Conservation (phyloP, 2,797 vertebrate genomes). For the Clarias pachynema region DNA sequence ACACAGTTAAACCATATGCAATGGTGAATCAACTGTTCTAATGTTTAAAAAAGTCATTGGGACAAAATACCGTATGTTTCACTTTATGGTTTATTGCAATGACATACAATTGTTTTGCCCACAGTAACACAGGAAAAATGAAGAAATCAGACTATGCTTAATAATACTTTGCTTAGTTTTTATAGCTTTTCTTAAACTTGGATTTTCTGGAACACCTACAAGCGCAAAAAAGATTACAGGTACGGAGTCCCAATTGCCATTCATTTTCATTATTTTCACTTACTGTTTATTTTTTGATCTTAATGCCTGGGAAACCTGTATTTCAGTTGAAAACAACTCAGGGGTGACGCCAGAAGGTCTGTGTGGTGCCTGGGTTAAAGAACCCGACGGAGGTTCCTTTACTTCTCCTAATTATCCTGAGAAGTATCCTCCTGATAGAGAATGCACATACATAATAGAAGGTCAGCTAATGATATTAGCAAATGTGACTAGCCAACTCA, state of each 20-base stretch:
- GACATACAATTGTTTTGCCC: not conserved
- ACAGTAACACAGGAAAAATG: not conserved
- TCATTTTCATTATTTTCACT: not conserved
- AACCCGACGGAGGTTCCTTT: conserved; percentile 90
- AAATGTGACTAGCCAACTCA: not conserved
- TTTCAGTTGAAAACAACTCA: conserved; percentile 87
- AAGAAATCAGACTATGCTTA: not conserved
- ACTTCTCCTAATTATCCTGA: conserved; percentile 97
- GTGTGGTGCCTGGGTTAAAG: conserved; percentile 94
- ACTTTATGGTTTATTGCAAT: not conserved
- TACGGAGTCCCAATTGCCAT: conserved; percentile 59
- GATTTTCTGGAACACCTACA: conserved; percentile 75
- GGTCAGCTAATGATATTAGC: conserved; percentile 69
- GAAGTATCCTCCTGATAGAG: conserved; percentile 94
- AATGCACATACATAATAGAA: conserved; percentile 98
- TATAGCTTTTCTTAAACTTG: conserved; percentile 86
- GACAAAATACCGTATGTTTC: not conserved
- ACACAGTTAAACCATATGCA: too few relatives aligned
- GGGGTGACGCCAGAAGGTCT: conserved; percentile 88
- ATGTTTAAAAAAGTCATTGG: not conserved
- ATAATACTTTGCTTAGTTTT: conserved; percentile 70
- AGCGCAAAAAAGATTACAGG: conserved; percentile 86
- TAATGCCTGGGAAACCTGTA: not conserved
- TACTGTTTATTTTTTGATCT: not conserved
- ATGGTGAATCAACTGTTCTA: not conserved